Evolutionary conservation across 2,888 invertebrate genomes (phyloP).

Genomic region (Pimpla rufipes): DNA sequence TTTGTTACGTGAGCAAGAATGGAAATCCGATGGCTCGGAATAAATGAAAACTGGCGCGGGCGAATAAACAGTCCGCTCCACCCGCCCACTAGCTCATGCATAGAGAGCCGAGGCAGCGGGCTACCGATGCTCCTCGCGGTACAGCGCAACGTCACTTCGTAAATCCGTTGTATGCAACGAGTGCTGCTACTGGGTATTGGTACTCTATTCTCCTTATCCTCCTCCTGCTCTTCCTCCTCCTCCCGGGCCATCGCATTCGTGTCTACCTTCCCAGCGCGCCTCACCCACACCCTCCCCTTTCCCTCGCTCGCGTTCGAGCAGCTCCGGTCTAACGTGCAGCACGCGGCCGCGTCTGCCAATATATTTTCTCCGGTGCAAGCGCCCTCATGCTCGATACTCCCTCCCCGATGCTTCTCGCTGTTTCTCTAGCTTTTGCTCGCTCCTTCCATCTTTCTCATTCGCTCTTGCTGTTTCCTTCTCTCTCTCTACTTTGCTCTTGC

Average conservation of each 20-base stretch:
- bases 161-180: slow-evolving; percentile 9
- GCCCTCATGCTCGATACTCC: slow-evolving; percentile 10
- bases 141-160: slow-evolving; percentile 10
- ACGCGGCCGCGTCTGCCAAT: slow-evolving; percentile 54
- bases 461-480: no score
- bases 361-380: slow-evolving; percentile 43
- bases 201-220: slow-evolving; percentile 37
- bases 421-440: slow-evolving; percentile 56
- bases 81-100: neutral
- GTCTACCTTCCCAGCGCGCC: slow-evolving; percentile 8
- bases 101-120: neutral
- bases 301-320: slow-evolving; percentile 24
- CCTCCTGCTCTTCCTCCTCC: neutral
- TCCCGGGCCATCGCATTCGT: neutral
- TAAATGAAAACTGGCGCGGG: slow-evolving; percentile 59
- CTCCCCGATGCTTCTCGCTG: slow-evolving; percentile 29
- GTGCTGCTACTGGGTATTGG: neutral
- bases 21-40: slow-evolving; percentile 65
- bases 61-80: slow-evolving; percentile 41
- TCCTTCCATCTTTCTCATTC: no score
- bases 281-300: slow-evolving; percentile 9
- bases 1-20: slow-evolving; percentile 62
- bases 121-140: neutral
- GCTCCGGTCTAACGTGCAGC: slow-evolving; percentile 29
- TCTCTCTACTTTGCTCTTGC: slow-evolving; percentile 39